These are phyloP conservation scores for Nudaria mundana DNA, from an alignment of 2,888 invertebrate species.

Conservation along the genomic window DNA sequence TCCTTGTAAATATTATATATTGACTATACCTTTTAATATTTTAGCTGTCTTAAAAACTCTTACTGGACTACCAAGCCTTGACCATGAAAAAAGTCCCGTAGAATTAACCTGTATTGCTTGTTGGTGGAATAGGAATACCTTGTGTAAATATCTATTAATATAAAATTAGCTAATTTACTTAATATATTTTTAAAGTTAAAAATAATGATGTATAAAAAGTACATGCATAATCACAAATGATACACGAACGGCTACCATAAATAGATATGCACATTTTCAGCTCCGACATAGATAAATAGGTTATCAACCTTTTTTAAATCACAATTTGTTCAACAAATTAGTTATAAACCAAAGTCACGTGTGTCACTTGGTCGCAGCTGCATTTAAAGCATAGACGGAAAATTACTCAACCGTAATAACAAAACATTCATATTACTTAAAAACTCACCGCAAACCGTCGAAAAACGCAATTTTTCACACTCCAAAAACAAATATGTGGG, in stretches of 20 bases:
- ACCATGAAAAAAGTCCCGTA: too few species aligned
- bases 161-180: too few species aligned
- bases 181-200: too few species aligned
- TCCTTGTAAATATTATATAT: too few species aligned
- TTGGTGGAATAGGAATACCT: too few species aligned
- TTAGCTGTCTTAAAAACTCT: too few species aligned
- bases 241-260: background rate
- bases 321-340: constrained; percentile 51
- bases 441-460: constrained; percentile 66
- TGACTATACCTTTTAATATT: constrained; percentile 4
- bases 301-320: constrained; percentile 3
- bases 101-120: too few species aligned
- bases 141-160: too few species aligned
- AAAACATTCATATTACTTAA: constrained; percentile 75
- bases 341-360: constrained; percentile 64
- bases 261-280: constrained; percentile 4
- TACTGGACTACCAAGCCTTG: too few species aligned
- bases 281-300: background rate
- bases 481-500: constrained; percentile 69
- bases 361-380: constrained; percentile 55
- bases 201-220: background rate
- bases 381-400: constrained; percentile 44
- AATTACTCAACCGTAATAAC: constrained; percentile 67
- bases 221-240: background rate
- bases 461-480: constrained; percentile 76